A percentile compares a stretch with the other conserved stretches of the same genome.
Conservation (phyloP, 2,797 vertebrate species). For the Phylloscopus collybita region DNA sequence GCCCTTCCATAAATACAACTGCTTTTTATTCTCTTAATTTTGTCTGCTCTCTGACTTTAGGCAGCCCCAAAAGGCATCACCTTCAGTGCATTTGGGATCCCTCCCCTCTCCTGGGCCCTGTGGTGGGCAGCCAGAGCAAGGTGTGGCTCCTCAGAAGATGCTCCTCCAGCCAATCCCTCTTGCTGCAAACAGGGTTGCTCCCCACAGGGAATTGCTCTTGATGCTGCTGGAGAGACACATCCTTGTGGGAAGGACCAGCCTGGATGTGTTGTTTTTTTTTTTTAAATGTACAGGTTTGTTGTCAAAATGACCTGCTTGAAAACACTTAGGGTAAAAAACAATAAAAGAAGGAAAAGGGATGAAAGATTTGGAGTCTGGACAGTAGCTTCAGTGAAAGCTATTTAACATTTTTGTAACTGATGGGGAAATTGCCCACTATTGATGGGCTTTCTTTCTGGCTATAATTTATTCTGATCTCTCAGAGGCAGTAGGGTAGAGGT, state of each 20-base stretch:
- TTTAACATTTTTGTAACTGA: constrained; percentile 13
- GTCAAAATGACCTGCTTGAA: not conserved
- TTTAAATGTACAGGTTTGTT: not conserved
- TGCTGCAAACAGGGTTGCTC: not conserved
- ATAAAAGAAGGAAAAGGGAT: not conserved
- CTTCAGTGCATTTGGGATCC: not conserved
- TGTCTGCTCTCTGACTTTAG: not conserved
- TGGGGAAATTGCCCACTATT: not conserved
- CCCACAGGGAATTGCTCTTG: not conserved
- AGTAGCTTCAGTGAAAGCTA: not conserved
- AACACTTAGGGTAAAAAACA: not conserved
- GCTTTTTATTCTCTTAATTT: not conserved
- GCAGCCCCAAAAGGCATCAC: not conserved
- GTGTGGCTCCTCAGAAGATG: not conserved
- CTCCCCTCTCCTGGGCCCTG: not conserved
- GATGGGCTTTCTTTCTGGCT: not conserved
- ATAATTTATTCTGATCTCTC: constrained; percentile 32
- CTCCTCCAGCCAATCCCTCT: not conserved
- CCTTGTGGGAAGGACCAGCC: not conserved
- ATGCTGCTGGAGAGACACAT: not conserved
- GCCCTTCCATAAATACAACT: too few species aligned
- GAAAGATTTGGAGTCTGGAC: not conserved
- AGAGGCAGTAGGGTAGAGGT: not conserved
- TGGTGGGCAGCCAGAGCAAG: not conserved
- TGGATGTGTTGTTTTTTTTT: not conserved